Base-by-base conservation (phyloP, 1,140 invertebrate species). In the Tenebrio molitor region DNA sequence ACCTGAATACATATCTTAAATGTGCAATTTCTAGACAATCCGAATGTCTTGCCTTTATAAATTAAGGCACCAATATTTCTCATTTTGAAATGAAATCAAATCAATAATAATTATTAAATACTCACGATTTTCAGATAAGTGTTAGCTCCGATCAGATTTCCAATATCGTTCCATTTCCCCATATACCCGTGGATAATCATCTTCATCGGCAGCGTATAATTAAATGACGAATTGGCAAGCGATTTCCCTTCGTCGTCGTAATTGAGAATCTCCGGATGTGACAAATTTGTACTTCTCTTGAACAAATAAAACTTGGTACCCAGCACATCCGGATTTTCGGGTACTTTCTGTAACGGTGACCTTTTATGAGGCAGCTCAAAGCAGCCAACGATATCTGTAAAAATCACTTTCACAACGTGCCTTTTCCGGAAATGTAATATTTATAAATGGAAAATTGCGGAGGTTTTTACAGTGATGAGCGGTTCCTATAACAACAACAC, bases 291-390 rank as follows among this genome's bases (percentile, higher is more conserved):
- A 70, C 88, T 86, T 4, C 77, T 76, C 0, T 86, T 88, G 73
- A 86, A 89, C 0, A 90, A 82, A 74, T 85, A 89, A 72, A 89
- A 90, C 34, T 84, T 86, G 0, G 89, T 83, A 68, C 88, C 85
- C 25, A 83, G 53, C 7, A 75, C 62, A 66, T 77, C 67, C 0
- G 82, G 82, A 74, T 78, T 71, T 75, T 83, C 80, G 15, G 82
- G 82, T 15, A 74, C 23, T 74, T 78, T 83, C 70, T 80, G 80
- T 23, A 83, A 58, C 0, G 81, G 80, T 16, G 80, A 82, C 16
- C 77, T 79, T 69, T 75, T 77, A 66, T 81, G 82, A 2, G 81
- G 80, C 6, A 83, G 66, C 41, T 81, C 78, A 64, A 83, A 82
- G 44, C 82, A 83, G 12, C 82, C 82, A 12, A 83, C 82, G 17